phyloP scores from a whole-genome alignment of 1,140 invertebrate genomes.

The Drosophila persimilis region DNA sequence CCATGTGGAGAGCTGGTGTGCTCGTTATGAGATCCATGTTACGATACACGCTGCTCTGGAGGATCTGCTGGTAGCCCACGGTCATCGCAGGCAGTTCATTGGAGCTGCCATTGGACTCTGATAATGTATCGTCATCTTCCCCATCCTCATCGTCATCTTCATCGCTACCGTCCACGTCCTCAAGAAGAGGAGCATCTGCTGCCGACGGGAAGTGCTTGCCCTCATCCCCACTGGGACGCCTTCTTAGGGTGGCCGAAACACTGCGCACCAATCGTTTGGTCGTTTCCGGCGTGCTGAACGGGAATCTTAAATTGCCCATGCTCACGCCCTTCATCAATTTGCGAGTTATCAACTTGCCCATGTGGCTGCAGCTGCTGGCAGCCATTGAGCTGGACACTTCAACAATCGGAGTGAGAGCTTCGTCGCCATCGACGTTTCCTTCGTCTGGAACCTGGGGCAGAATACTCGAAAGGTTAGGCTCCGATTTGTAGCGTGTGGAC shows the following conservation, averaged over 20 bases:
- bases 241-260: slow-evolving; percentile 65
- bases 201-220: slow-evolving; percentile 33
- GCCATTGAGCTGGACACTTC: slow-evolving; percentile 43
- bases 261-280: slow-evolving; percentile 74
- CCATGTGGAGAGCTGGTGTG: slow-evolving; percentile 82
- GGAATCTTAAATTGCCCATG: slow-evolving; percentile 77
- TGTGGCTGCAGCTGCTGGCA: slow-evolving; percentile 24
- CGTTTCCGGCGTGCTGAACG: slow-evolving; percentile 75
- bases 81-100: slow-evolving; percentile 47
- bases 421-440: slow-evolving; percentile 33
- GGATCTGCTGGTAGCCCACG: slow-evolving; percentile 55
- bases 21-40: slow-evolving; percentile 80
- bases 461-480: slow-evolving; percentile 77
- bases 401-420: slow-evolving; percentile 62
- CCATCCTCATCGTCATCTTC: slow-evolving; percentile 25
- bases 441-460: slow-evolving; percentile 44
- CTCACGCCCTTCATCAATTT: slow-evolving; percentile 82
- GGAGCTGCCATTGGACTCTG: slow-evolving; percentile 55
- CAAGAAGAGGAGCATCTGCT: slow-evolving; percentile 50
- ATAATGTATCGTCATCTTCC: slow-evolving; percentile 57
- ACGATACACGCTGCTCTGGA: slow-evolving; percentile 71
- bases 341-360: slow-evolving; percentile 68
- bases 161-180: slow-evolving; percentile 67
- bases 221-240: slow-evolving; percentile 64
- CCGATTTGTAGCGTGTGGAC: slow-evolving; percentile 76